Evolutionary conservation across 1,140 invertebrate species (phyloP).

Genomic region (Aplysia californica): DNA sequence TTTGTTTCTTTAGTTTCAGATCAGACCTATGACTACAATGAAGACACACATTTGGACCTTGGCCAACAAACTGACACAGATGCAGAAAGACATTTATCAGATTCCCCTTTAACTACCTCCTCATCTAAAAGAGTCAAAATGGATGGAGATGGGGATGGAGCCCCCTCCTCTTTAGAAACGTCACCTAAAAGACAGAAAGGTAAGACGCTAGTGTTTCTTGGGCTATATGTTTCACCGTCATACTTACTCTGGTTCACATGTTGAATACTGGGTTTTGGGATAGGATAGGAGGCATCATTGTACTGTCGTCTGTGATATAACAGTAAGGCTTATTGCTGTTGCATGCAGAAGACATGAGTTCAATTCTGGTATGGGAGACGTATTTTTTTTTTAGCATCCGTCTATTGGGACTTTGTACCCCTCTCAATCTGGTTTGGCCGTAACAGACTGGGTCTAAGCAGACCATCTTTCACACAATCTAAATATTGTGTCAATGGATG

Average conservation of each 20-base stretch:
- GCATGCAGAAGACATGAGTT: too few species aligned
- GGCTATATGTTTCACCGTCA: not conserved
- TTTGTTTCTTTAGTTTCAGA: not conserved
- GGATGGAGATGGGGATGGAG: slow-evolving; percentile 21
- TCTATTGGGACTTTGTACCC: not conserved
- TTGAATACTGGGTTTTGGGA: not conserved
- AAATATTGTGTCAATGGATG: too few species aligned
- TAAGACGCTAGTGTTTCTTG: not conserved
- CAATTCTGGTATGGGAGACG: too few species aligned
- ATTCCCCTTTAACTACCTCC: not conserved
- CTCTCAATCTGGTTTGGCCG: too few species aligned
- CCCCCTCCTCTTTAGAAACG: not conserved
- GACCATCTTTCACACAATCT: too few species aligned
- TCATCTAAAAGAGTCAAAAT: slow-evolving; percentile 5
- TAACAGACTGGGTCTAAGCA: too few species aligned
- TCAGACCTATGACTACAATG: not conserved
- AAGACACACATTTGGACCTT: not conserved
- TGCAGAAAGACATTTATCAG: not conserved
- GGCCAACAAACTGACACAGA: not conserved
- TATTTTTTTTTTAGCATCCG: not conserved
- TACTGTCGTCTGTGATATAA: not conserved
- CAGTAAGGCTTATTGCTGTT: too few species aligned
- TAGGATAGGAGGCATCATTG: not conserved
- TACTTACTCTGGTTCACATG: not conserved
- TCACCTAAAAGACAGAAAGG: not conserved